Percentiles rank a stretch among this genome's conserved stretches.
These are phyloP conservation scores for Perizoma affinitatum DNA, from an alignment of 2,888 invertebrate species.

Conservation along the genomic window DNA sequence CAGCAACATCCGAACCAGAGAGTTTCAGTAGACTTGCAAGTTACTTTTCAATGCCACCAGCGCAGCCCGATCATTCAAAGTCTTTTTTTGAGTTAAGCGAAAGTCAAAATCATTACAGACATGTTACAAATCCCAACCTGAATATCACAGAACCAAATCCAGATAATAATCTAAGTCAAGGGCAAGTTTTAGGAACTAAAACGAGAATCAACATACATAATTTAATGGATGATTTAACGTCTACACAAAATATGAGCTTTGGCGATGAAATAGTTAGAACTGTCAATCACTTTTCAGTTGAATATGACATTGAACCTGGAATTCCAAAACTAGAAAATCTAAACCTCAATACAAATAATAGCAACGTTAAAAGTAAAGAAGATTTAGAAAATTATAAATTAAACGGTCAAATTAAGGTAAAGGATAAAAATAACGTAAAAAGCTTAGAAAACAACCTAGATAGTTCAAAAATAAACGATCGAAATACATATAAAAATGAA, in stretches of 20 bases:
- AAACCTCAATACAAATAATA: constrained; percentile 9
- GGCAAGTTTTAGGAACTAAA: constrained; percentile 31
- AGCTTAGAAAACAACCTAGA: constrained; percentile 1
- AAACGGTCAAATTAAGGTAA: neutral
- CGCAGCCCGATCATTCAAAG: constrained; percentile 67
- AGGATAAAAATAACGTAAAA: neutral
- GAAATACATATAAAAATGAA: no score
- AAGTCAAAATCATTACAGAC: constrained; percentile 74
- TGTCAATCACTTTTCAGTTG: constrained; percentile 69
- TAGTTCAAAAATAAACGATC: constrained; percentile 1
- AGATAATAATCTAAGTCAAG: constrained; percentile 44
- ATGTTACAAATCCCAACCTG: constrained; percentile 36
- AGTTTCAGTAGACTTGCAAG: constrained; percentile 70
- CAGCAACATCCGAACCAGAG: constrained; percentile 36
- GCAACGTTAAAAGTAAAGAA: neutral
- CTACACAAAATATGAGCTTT: constrained; percentile 51
- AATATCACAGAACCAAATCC: constrained; percentile 10
- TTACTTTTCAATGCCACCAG: constrained; percentile 68
- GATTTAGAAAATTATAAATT: constrained; percentile 9
- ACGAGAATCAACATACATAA: constrained; percentile 50
- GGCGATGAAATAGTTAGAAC: constrained; percentile 59
- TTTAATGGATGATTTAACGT: constrained; percentile 68
- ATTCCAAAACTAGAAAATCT: constrained; percentile 5
- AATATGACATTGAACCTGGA: constrained; percentile 48
- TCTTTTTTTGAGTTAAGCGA: constrained; percentile 82